Evolutionary conservation across 2,113 vertebrate genomes (phyloP).

Genomic region (Patagioenas fasciata): DNA sequence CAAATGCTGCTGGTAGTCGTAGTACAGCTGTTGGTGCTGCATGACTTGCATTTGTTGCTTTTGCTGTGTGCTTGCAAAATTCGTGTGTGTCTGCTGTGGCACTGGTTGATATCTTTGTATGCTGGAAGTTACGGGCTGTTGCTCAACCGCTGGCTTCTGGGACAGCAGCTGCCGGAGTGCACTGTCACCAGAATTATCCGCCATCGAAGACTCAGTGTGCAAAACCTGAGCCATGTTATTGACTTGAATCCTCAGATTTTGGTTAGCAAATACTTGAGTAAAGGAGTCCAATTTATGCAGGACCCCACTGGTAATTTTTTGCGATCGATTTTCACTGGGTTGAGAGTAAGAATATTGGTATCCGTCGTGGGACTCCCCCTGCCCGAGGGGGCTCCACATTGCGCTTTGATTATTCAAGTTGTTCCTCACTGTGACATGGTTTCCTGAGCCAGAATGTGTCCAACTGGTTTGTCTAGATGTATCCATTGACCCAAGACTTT

Average conservation of each 20-base stretch:
- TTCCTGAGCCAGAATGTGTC: slow-evolving; percentile 77
- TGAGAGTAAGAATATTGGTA: slow-evolving; percentile 79
- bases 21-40: slow-evolving; percentile 78
- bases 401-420: slow-evolving; percentile 72
- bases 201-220: slow-evolving; percentile 69
- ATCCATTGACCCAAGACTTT: slow-evolving; percentile 77
- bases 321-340: slow-evolving; percentile 67
- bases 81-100: slow-evolving; percentile 75
- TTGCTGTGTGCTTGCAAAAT: slow-evolving; percentile 71
- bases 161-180: slow-evolving; percentile 81
- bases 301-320: slow-evolving; percentile 80
- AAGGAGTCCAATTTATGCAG: slow-evolving; percentile 88
- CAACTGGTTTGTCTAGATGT: slow-evolving; percentile 75
- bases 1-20: slow-evolving; percentile 81
- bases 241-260: slow-evolving; percentile 83
- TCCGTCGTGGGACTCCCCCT: slow-evolving; percentile 69
- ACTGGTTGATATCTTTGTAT: slow-evolving; percentile 75
- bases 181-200: slow-evolving; percentile 74
- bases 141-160: slow-evolving; percentile 74
- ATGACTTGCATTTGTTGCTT: slow-evolving; percentile 76
- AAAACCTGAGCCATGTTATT: slow-evolving; percentile 81
- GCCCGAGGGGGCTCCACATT: slow-evolving; percentile 77
- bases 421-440: slow-evolving; percentile 73
- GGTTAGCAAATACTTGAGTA: slow-evolving; percentile 85
- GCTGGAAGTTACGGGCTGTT: slow-evolving; percentile 58